A percentile compares a stretch with the other conserved stretches of the same genome.
These are phyloP conservation scores for Acanthis flammea DNA, from an alignment of 2,797 vertebrate genomes.

Conservation along the genomic window DNA sequence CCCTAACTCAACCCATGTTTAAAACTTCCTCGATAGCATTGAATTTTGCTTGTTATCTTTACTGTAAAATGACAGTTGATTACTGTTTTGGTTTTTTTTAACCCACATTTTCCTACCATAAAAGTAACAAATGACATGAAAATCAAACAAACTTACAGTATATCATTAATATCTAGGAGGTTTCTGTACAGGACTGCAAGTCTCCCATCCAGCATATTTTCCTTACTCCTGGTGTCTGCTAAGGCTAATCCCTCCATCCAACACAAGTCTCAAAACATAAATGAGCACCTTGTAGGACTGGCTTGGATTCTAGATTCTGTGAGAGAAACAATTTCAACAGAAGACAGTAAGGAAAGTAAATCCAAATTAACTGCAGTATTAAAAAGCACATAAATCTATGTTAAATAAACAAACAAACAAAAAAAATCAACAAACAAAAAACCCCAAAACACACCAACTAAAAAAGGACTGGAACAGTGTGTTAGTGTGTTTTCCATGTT, in stretches of 20 bases:
- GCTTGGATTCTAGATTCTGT: background rate
- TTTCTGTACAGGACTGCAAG: background rate
- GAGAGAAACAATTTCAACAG: background rate
- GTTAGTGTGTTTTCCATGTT: background rate
- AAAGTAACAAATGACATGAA: background rate
- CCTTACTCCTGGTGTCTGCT: background rate
- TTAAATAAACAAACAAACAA: too few relatives aligned
- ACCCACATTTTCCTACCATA: background rate
- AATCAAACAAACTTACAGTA: background rate
- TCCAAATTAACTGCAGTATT: background rate
- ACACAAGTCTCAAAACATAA: background rate
- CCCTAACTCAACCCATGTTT: background rate
- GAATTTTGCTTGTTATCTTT: background rate
- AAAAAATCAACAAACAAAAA: too few relatives aligned
- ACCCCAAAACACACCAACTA: too few relatives aligned
- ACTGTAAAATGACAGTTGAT: background rate
- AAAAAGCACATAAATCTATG: background rate
- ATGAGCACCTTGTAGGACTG: background rate
- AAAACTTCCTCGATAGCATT: background rate
- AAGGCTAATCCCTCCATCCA: background rate
- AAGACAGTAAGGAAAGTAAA: background rate
- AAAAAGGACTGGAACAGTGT: background rate
- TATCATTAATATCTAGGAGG: background rate
- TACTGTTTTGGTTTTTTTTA: background rate
- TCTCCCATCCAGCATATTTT: background rate